A percentile compares a stretch with the other conserved stretches of the same genome.
phyloP scores from a whole-genome alignment of 2,113 vertebrate genomes.

The Cygnus buccinator region DNA sequence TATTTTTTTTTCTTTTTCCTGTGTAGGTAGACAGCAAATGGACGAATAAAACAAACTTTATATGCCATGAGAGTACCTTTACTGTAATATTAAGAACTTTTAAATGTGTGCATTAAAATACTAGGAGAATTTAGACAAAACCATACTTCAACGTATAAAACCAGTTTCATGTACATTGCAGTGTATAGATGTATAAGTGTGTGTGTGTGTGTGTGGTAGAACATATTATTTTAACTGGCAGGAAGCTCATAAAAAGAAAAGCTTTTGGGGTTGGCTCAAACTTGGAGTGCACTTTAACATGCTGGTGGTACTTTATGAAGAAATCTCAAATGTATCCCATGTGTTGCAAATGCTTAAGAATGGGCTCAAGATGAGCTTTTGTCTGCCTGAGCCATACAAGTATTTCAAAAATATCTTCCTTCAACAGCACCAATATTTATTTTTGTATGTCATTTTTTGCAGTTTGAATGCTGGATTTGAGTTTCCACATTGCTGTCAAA shows the following conservation, averaged over 20 bases:
- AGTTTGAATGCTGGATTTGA: constrained; percentile 42
- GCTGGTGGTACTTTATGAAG: constrained; percentile 40
- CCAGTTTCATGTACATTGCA: background rate
- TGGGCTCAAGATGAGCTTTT: constrained; percentile 43
- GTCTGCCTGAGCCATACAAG: background rate
- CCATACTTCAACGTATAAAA: background rate
- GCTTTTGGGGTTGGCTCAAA: constrained; percentile 34
- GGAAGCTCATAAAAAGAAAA: constrained; percentile 62
- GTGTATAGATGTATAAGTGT: background rate
- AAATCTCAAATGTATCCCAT: constrained; percentile 62
- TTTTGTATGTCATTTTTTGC: constrained; percentile 49
- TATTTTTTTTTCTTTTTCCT: background rate
- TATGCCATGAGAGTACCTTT: background rate
- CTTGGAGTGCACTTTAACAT: constrained; percentile 2
- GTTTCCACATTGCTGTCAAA: background rate
- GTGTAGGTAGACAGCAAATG: background rate
- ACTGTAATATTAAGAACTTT: background rate
- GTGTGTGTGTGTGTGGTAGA: constrained; percentile 8
- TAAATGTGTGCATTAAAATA: background rate
- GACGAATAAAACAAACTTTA: background rate
- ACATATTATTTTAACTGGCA: constrained; percentile 48
- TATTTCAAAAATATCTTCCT: constrained; percentile 27
- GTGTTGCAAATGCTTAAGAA: constrained; percentile 61
- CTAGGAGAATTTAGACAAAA: background rate
- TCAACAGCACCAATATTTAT: constrained; percentile 50